Evolutionary conservation across 2,888 invertebrate species (phyloP).

Genomic region (Iselma pallidipennis): DNA sequence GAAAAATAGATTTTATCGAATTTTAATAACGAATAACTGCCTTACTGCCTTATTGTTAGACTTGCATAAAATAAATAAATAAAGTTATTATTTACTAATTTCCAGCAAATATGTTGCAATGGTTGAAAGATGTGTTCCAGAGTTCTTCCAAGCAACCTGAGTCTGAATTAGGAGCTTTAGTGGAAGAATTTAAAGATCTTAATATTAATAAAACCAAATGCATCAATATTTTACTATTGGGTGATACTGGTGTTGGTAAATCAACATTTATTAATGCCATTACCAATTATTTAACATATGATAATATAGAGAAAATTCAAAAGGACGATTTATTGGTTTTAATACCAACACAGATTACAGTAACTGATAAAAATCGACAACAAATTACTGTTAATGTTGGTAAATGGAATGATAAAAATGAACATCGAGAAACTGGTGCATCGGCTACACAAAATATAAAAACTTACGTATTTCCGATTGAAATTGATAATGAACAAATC

Average conservation of each 20-base stretch:
- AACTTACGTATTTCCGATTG: slow-evolving; percentile 37
- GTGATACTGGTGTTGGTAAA: slow-evolving; percentile 51
- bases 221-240: no score
- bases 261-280: slow-evolving; percentile 51
- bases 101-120: no score
- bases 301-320: slow-evolving; percentile 35
- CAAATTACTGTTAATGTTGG: slow-evolving; percentile 34
- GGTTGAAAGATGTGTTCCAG: no score
- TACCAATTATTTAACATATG: slow-evolving; percentile 44
- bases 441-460: slow-evolving; percentile 38
- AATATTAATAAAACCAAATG: no score
- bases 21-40: no score
- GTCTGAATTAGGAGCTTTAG: no score
- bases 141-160: no score
- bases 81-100: no score
- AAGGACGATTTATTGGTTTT: slow-evolving; percentile 34
- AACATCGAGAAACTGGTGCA: slow-evolving; percentile 26
- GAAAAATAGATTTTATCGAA: no score
- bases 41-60: no score
- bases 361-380: slow-evolving; percentile 37
- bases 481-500: slow-evolving; percentile 27
- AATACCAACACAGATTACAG: slow-evolving; percentile 42
- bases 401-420: slow-evolving; percentile 39
- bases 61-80: no score
- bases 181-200: no score